phyloP scores from a whole-genome alignment of 2,888 invertebrate genomes.

The Lobophora halterata region DNA sequence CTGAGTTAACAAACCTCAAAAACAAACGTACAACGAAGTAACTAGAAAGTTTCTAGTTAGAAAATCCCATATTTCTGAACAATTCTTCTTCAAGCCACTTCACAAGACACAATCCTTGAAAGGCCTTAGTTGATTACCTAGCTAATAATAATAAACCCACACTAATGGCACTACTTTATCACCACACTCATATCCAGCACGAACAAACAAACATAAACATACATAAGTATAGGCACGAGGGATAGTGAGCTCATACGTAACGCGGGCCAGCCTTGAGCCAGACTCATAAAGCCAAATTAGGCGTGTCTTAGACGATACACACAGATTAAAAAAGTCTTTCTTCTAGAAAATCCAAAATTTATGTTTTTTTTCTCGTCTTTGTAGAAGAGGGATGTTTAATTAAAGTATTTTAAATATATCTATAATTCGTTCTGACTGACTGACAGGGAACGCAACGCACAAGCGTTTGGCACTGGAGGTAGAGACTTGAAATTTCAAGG shows the following conservation, averaged over 20 bases:
- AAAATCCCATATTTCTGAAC: no score
- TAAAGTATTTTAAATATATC: no score
- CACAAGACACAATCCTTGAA: no score
- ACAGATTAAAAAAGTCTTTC: constrained; percentile 21
- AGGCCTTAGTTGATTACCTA: not conserved
- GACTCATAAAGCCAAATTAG: constrained; percentile 70
- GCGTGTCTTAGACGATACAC: constrained; percentile 44
- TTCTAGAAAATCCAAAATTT: not conserved
- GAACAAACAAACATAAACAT: constrained; percentile 19
- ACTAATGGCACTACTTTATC: constrained; percentile 25
- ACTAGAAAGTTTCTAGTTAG: no score
- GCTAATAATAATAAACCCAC: constrained; percentile 19
- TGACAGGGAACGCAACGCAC: no score
- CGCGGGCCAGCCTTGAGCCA: constrained; percentile 41
- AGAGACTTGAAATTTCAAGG: no score
- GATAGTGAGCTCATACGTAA: constrained; percentile 53
- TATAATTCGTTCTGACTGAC: no score
- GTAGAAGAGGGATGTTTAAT: no score
- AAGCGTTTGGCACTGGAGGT: no score
- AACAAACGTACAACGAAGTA: no score
- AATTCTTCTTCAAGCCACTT: no score
- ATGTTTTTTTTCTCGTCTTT: constrained; percentile 13
- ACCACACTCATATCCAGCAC: constrained; percentile 26
- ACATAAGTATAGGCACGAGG: constrained; percentile 40
- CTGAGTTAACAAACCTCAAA: no score